These are phyloP conservation scores for Trichoplusia ni DNA, from an alignment of 1,140 invertebrate genomes.

Conservation along the genomic window DNA sequence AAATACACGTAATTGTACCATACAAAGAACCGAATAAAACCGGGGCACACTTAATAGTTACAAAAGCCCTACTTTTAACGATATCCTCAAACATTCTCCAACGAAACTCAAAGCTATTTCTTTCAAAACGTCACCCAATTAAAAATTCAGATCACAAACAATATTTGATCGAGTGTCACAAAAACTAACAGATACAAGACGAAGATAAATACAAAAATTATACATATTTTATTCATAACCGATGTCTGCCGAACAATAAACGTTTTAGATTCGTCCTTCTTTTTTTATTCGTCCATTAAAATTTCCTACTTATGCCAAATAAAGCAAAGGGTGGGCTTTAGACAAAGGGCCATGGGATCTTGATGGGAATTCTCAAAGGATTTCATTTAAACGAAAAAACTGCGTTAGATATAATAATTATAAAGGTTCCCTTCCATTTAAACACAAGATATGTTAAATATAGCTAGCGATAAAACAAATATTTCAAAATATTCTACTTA, in stretches of 20 bases:
- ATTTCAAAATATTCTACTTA: too few relatives aligned
- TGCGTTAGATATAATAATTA: constrained; percentile 52
- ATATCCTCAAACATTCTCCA: too few relatives aligned
- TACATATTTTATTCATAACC: constrained; percentile 43
- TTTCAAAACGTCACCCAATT: too few relatives aligned
- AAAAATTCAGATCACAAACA: too few relatives aligned
- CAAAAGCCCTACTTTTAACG: too few relatives aligned
- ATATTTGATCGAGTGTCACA: constrained; percentile 9
- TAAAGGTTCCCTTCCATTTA: constrained; percentile 29
- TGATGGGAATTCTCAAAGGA: constrained; percentile 45
- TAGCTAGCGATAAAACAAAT: not conserved
- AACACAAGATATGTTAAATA: too few relatives aligned
- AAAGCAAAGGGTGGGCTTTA: constrained; percentile 45
- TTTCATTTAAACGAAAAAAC: constrained; percentile 44
- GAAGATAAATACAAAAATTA: constrained; percentile 54
- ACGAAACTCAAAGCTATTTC: too few relatives aligned
- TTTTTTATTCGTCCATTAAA: constrained; percentile 55
- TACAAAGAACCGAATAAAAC: too few relatives aligned
- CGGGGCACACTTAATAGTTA: too few relatives aligned
- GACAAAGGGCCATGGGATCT: constrained; percentile 46
- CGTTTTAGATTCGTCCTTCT: constrained; percentile 45
- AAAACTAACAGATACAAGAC: constrained; percentile 25
- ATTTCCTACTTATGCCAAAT: constrained; percentile 56
- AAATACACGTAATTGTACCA: too few relatives aligned
- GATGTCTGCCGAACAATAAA: constrained; percentile 50